A percentile compares a stretch with the other conserved stretches of the same genome.
Conservation (phyloP, 2,888 invertebrate genomes). For the Mactromeris polynyma region DNA sequence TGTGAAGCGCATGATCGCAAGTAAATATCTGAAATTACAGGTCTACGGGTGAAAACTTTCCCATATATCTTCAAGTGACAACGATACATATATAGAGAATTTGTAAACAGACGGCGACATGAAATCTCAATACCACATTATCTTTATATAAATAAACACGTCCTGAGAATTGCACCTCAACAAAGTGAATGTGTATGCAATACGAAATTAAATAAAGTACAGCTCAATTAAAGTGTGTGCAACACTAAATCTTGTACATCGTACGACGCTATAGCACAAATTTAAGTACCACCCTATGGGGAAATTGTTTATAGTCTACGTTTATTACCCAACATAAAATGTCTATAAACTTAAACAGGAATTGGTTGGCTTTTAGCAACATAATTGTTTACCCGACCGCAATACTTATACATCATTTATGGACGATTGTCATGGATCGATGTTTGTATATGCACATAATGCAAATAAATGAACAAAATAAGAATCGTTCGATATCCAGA, state of each 20-base stretch:
- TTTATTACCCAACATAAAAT: background rate
- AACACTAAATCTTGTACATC: background rate
- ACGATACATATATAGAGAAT: too few species aligned
- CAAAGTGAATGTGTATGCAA: background rate
- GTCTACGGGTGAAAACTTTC: too few species aligned
- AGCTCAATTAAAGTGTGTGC: background rate
- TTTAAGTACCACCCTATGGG: background rate
- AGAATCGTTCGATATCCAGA: too few species aligned
- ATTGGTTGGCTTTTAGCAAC: background rate
- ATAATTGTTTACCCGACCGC: too few species aligned
- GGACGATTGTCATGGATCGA: background rate
- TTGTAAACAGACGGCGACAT: too few species aligned
- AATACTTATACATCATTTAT: background rate
- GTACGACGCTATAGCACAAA: background rate
- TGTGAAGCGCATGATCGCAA: too few species aligned
- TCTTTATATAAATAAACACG: background rate
- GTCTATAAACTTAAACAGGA: background rate
- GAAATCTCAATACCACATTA: too few species aligned
- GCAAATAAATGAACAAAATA: background rate
- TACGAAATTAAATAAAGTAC: too few species aligned
- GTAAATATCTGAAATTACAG: too few species aligned
- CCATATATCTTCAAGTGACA: too few species aligned
- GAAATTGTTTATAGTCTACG: background rate
- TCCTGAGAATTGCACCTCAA: background rate
- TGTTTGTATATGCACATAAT: background rate